Evolutionary conservation across 1,140 invertebrate species (phyloP).

Genomic region (Drosophila teissieri): DNA sequence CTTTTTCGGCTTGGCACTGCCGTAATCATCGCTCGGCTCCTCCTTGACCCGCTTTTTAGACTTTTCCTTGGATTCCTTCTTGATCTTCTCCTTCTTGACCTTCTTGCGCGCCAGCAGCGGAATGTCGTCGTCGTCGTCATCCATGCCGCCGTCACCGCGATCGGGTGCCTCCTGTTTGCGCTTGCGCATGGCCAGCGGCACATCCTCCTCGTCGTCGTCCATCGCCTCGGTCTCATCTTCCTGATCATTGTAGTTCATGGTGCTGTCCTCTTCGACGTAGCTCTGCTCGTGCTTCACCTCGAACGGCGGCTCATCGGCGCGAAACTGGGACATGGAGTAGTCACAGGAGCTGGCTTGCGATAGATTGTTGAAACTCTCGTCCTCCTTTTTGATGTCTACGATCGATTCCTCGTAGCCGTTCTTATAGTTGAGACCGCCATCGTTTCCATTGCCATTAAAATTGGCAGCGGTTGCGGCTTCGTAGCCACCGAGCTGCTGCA

Average conservation of each 20-base stretch:
- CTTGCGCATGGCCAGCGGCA: conserved; percentile 88
- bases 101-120: conserved; percentile 87
- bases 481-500: conserved; percentile 17
- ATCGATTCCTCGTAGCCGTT: conserved; percentile 75
- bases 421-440: conserved; percentile 76
- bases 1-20: conserved; percentile 86
- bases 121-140: conserved; percentile 87
- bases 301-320: conserved; percentile 85
- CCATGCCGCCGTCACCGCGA: conserved; percentile 29
- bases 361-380: conserved; percentile 83
- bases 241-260: conserved; percentile 84
- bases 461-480: conserved; percentile 20
- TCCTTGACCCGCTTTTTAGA: conserved; percentile 87
- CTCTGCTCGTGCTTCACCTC: conserved; percentile 67
- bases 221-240: conserved; percentile 90
- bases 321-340: conserved; percentile 88
- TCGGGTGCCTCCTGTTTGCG: conserved; percentile 56
- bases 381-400: conserved; percentile 71
- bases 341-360: conserved; percentile 88
- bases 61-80: conserved; percentile 86
- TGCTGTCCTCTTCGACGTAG: conserved; percentile 65
- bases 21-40: conserved; percentile 87
- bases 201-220: conserved; percentile 89
- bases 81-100: conserved; percentile 88
- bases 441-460: conserved; percentile 33